Conservation (phyloP, 2,888 invertebrate species). For the Chrysodeixis includens region DNA sequence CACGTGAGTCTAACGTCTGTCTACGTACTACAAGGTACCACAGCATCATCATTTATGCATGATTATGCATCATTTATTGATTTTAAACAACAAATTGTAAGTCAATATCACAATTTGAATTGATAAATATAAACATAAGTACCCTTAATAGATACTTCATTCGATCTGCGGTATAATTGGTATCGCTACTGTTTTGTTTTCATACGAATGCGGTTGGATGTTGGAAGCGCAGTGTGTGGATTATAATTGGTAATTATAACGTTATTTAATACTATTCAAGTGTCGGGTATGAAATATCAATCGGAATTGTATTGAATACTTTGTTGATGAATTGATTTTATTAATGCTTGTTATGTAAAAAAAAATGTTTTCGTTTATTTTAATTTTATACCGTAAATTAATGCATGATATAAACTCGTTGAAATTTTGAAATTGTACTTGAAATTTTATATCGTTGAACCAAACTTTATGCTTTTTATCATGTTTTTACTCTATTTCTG, state of each 20-base stretch:
- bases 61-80: too few relatives aligned
- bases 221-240: neutral
- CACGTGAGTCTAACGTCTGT: too few relatives aligned
- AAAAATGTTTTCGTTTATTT: too few relatives aligned
- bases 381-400: too few relatives aligned
- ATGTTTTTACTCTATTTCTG: too few relatives aligned
- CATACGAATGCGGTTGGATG: neutral
- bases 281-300: neutral
- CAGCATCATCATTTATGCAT: too few relatives aligned
- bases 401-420: too few relatives aligned
- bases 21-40: too few relatives aligned
- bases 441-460: too few relatives aligned
- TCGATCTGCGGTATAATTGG: neutral
- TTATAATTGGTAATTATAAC: constrained; percentile 5
- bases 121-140: neutral
- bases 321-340: neutral
- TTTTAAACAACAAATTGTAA: neutral
- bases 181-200: neutral
- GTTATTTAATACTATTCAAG: neutral
- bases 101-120: neutral
- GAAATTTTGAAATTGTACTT: too few relatives aligned
- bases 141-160: neutral
- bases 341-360: too few relatives aligned
- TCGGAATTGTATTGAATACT: neutral
- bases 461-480: too few relatives aligned